phyloP scores from a whole-genome alignment of 1,140 invertebrate genomes.

The Drosophila dunni region DNA sequence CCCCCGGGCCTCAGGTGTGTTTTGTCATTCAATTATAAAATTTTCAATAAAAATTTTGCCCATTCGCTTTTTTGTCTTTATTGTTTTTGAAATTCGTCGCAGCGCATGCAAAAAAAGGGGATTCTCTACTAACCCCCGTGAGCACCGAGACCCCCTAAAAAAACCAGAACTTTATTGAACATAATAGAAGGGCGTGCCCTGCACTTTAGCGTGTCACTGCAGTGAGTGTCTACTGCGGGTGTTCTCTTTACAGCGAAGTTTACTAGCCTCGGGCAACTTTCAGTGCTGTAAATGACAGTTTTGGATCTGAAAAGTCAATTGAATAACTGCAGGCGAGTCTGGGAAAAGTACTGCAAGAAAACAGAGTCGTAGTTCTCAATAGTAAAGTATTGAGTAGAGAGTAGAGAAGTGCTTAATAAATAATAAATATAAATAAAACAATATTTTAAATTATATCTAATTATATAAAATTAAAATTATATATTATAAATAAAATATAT shows the following conservation, averaged over 20 bases:
- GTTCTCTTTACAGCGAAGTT: slow-evolving; percentile 10
- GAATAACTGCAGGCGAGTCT: slow-evolving; percentile 18
- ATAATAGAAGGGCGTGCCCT: slow-evolving; percentile 31
- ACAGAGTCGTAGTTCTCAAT: neutral
- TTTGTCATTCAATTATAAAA: slow-evolving; percentile 81
- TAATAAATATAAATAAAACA: too few species aligned
- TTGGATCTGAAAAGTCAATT: slow-evolving; percentile 58
- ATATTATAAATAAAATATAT: too few species aligned
- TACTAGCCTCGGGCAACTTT: slow-evolving; percentile 10
- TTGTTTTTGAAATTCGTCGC: slow-evolving; percentile 72
- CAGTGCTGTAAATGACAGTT: slow-evolving; percentile 60
- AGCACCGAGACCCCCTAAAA: neutral
- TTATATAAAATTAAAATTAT: too few species aligned
- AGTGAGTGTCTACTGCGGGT: neutral
- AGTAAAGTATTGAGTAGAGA: too few species aligned
- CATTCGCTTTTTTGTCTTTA: slow-evolving; percentile 49
- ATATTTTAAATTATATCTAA: too few species aligned
- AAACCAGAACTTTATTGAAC: slow-evolving; percentile 1
- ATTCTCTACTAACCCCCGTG: neutral
- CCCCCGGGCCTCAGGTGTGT: slow-evolving; percentile 68
- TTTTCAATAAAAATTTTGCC: slow-evolving; percentile 73
- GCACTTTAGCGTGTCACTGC: slow-evolving; percentile 4
- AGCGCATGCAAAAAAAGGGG: slow-evolving; percentile 14
- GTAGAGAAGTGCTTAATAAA: too few species aligned
- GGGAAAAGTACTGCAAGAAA: neutral